Base-by-base conservation (phyloP, 2,113 vertebrate species). In the Etheostoma spectabile region DNA sequence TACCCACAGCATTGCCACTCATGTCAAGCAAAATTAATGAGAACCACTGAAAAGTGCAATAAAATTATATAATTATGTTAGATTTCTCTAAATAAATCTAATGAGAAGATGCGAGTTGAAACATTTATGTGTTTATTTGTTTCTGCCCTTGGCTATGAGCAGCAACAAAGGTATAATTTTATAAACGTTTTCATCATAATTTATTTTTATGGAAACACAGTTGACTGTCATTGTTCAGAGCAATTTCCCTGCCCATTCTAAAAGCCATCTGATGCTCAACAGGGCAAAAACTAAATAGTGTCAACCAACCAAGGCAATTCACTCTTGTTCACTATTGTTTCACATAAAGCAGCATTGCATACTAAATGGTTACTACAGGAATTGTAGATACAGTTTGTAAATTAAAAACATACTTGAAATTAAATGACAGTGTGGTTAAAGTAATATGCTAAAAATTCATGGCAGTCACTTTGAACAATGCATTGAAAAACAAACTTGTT, bases 181-280 rank as follows among this genome's bases (percentile, higher is more conserved):
- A 27, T 3, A 64, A 48, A 64, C 22, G 16, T 46, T 60, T 67
- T 45, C 10, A 52, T 15, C 49, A 49, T 35, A n/a, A 49, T 60
- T 57, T 35, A 33, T 53, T 65, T 72, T 66, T 52, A 72, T 49
- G 18, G 27, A 6, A 65, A 33, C 59, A 15, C 59, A 52, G 65
- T 62, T 70, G 46, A 62, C 42, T 49, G 42, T 21, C 16, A 55
- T 70, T 62, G 48, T 79, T 62, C 33, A 46, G 66, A 71, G 52
- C n/a, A 45, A 33, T 52, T 52, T 38, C 21, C 19, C 33, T 22
- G 46, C 16, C 42, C 65, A 53, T 60, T 77, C 18, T 33, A 51
- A 66, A 80, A 80, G n/a, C 33, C 55, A 74, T 51, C 24, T 71
- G 21, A 38, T 60, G 27, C 45, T 30, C 18, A 53, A 27, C 30